phyloP scores from a whole-genome alignment of 2,113 vertebrate genomes.

The Cheilinus undulatus region DNA sequence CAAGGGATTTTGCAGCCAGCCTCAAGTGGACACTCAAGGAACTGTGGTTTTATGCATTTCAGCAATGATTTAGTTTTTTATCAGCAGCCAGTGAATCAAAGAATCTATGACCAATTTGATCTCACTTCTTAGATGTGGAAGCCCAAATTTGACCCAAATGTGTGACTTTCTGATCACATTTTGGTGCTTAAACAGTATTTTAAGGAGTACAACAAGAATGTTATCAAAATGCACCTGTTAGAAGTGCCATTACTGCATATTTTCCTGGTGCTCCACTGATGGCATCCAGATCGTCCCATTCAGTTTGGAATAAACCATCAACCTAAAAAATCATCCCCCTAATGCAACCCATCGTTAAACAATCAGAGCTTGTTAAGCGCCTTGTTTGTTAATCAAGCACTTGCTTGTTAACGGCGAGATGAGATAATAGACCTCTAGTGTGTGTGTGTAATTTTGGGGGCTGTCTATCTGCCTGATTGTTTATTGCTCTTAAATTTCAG shows the following conservation, averaged over 20 bases:
- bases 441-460: conserved; percentile 74
- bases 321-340: conserved; percentile 58
- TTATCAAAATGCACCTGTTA: conserved; percentile 26
- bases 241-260: conserved; percentile 25
- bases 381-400: conserved; percentile 79
- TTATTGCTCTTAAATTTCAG: conserved; percentile 71
- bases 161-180: neutral
- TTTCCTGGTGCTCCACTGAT: conserved; percentile 20
- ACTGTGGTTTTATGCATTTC: too few species aligned
- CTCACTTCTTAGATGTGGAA: too few species aligned
- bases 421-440: conserved; percentile 78
- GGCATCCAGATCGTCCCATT: conserved; percentile 38
- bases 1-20: too few species aligned
- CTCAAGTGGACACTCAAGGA: too few species aligned
- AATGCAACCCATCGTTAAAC: conserved; percentile 76
- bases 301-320: conserved; percentile 60
- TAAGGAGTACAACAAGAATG: neutral
- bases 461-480: conserved; percentile 73
- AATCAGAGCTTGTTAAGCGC: conserved; percentile 75
- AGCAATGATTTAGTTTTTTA: too few species aligned
- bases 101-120: too few species aligned
- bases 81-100: too few species aligned
- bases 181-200: neutral
- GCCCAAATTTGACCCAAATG: neutral
- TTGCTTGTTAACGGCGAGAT: conserved; percentile 75